phyloP scores from a whole-genome alignment of 2,888 invertebrate genomes.

The Microctonus hyperodae region DNA sequence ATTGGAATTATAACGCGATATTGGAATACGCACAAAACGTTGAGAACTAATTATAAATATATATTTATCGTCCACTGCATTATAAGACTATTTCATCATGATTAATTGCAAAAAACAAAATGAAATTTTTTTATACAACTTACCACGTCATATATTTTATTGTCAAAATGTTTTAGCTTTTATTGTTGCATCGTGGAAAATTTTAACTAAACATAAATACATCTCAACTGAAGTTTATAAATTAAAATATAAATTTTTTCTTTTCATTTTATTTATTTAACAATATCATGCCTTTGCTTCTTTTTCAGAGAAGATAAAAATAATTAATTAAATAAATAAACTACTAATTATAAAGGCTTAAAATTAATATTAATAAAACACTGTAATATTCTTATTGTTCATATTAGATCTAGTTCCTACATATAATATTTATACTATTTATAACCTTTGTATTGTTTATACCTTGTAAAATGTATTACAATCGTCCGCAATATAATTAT shows the following conservation, averaged over 20 bases:
- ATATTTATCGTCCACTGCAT: constrained; percentile 35
- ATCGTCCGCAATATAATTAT: constrained; percentile 61
- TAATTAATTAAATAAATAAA: neutral
- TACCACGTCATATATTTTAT: neutral
- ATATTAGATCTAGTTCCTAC: constrained; percentile 62
- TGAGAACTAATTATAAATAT: constrained; percentile 33
- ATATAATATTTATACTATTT: constrained; percentile 61
- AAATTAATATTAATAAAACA: constrained; percentile 24
- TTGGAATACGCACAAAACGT: constrained; percentile 47
- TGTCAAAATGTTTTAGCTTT: neutral
- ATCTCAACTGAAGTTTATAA: neutral
- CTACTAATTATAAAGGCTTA: constrained; percentile 4
- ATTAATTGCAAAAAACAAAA: neutral
- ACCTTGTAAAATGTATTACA: constrained; percentile 63
- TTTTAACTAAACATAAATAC: neutral
- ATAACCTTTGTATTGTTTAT: constrained; percentile 63
- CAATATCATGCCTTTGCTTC: neutral
- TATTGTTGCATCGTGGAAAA: neutral
- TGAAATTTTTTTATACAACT: neutral
- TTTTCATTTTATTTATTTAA: neutral
- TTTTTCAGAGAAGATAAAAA: neutral
- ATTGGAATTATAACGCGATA: constrained; percentile 49
- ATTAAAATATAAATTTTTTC: neutral
- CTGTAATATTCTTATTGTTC: constrained; percentile 61
- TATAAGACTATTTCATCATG: neutral